Percentiles rank a stretch among this genome's conserved stretches.
Conservation (phyloP, 2,113 vertebrate species). For the Morone chrysops region DNA sequence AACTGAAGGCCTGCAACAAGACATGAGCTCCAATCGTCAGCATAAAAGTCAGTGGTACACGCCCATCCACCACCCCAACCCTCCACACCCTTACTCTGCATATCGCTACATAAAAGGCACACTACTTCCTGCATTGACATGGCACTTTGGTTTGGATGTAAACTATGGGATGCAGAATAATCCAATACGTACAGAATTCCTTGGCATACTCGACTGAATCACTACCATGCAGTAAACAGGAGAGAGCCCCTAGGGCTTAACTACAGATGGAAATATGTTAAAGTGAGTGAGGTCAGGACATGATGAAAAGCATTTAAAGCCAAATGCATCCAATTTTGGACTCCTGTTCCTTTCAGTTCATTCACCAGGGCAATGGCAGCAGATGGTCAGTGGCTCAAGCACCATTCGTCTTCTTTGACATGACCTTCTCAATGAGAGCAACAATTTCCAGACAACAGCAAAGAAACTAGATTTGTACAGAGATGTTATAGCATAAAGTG, state of each 20-base stretch:
- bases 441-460: neutral
- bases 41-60: neutral
- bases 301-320: neutral
- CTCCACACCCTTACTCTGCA: neutral
- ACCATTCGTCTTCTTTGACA: neutral
- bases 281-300: conserved; percentile 10
- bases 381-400: neutral
- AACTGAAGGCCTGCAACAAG: neutral
- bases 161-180: neutral
- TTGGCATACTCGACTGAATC: neutral
- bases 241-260: neutral
- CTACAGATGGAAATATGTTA: neutral
- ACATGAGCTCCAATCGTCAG: neutral
- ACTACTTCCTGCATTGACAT: neutral
- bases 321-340: neutral
- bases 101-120: neutral
- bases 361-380: neutral
- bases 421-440: conserved; percentile 2
- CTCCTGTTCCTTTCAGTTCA: neutral
- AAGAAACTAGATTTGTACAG: neutral
- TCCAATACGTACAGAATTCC: neutral
- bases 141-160: neutral
- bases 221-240: neutral
- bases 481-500: neutral
- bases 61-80: neutral